Percentiles rank a stretch among this genome's conserved stretches.
Conservation (phyloP, 2,888 invertebrate species). For the Chironomus tentans region DNA sequence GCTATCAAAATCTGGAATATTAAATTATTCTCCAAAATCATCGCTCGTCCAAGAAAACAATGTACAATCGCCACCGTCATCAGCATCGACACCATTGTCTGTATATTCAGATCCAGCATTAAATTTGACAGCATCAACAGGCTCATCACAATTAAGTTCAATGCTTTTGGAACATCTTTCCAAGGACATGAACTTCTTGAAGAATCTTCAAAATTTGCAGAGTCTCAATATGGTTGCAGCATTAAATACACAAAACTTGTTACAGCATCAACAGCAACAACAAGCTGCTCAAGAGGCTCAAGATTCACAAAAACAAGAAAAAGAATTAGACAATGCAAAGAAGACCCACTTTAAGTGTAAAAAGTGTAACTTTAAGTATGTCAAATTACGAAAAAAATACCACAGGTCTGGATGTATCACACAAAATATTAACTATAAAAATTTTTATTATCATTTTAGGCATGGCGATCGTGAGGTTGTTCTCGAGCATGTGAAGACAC, state of each 20-base stretch:
- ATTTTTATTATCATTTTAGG: conserved; percentile 36
- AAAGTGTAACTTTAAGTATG: conserved; percentile 78
- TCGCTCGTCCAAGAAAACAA: conserved; percentile 14
- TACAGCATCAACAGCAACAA: conserved; percentile 36
- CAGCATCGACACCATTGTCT: conserved; percentile 20
- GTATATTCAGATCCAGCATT: conserved; percentile 16
- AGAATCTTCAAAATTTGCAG: conserved; percentile 17
- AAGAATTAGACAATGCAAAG: conserved; percentile 47
- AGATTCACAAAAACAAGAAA: conserved; percentile 35
- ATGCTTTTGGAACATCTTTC: conserved; percentile 22
- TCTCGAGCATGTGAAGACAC: conserved; percentile 56
- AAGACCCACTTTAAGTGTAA: conserved; percentile 82
- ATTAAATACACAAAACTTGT: conserved; percentile 37
- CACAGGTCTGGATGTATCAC: neutral
- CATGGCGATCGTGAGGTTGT: conserved; percentile 56
- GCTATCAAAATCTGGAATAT: conserved; percentile 39
- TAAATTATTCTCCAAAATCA: conserved; percentile 22
- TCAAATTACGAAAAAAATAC: conserved; percentile 29
- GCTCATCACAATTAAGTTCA: neutral
- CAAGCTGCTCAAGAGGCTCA: conserved; percentile 41
- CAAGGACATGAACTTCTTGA: conserved; percentile 21
- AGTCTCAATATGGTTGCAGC: conserved; percentile 20
- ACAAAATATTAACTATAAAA: neutral
- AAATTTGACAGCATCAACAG: neutral
- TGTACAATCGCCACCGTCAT: conserved; percentile 14